phyloP scores from a whole-genome alignment of 2,888 invertebrate species.

The Choreutis nemorana region DNA sequence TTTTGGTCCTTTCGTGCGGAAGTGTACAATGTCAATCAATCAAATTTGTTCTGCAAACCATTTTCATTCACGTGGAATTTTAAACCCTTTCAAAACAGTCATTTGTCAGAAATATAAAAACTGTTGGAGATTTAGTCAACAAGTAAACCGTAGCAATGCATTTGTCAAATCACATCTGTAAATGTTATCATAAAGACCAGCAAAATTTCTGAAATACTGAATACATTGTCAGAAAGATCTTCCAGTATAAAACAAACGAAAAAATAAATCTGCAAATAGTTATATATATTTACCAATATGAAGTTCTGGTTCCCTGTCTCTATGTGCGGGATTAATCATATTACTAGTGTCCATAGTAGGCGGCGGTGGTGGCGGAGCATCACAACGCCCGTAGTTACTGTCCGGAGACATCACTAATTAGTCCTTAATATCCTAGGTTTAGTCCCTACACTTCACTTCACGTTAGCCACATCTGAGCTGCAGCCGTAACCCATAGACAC shows the following conservation, averaged over 20 bases:
- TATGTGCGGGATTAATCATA: slow-evolving; percentile 45
- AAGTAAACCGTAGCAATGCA: slow-evolving; percentile 3
- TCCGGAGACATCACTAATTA: slow-evolving; percentile 72
- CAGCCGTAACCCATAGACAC: slow-evolving; percentile 24
- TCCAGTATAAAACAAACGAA: no score
- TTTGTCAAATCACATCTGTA: no score
- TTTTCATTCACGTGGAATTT: slow-evolving; percentile 17
- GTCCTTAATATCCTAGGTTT: slow-evolving; percentile 17
- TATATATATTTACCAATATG: slow-evolving; percentile 70
- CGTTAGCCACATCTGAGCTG: slow-evolving; percentile 50
- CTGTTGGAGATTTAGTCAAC: slow-evolving; percentile 4
- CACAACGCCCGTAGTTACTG: slow-evolving; percentile 68
- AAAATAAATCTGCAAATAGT: not conserved
- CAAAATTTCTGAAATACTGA: no score
- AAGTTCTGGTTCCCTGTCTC: slow-evolving; percentile 72
- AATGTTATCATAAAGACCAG: no score
- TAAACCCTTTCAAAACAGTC: slow-evolving; percentile 27
- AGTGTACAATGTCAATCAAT: slow-evolving; percentile 41
- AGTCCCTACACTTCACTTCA: slow-evolving; percentile 50
- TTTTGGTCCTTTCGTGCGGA: slow-evolving; percentile 34
- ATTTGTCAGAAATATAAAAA: slow-evolving; percentile 25
- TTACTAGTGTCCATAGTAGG: slow-evolving; percentile 54
- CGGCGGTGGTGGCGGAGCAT: slow-evolving; percentile 63
- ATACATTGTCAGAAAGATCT: no score
- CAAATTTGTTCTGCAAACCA: slow-evolving; percentile 46